These are phyloP conservation scores for Meles meles DNA, from an alignment of 2,113 vertebrate genomes.

Conservation along the genomic window DNA sequence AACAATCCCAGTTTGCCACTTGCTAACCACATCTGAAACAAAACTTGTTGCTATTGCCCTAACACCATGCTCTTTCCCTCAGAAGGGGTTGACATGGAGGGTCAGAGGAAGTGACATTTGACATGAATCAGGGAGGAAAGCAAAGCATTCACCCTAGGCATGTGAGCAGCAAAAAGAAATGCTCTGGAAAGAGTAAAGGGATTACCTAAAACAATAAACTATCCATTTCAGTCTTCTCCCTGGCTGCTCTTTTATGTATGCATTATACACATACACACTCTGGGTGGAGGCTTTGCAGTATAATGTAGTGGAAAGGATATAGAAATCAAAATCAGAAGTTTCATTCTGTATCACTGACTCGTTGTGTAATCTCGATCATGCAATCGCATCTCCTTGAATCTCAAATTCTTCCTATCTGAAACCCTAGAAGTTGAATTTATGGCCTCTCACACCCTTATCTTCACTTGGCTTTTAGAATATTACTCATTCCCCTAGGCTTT, in stretches of 20 bases:
- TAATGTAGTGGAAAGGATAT: not conserved
- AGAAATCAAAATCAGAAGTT: not conserved
- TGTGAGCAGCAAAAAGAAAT: not conserved
- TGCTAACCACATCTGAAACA: not conserved
- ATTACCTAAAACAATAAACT: too few species aligned
- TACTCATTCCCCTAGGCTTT: not conserved
- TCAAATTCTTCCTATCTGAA: not conserved
- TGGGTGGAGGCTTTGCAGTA: not conserved
- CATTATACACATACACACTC: not conserved
- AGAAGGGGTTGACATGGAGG: too few species aligned
- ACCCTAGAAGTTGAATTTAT: not conserved
- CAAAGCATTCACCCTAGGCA: too few species aligned
- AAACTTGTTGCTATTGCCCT: not conserved
- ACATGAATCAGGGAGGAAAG: not conserved
- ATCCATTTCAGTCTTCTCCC: not conserved
- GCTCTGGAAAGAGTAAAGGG: not conserved
- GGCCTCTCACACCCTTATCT: not conserved
- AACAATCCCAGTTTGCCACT: not conserved
- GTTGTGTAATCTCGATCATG: not conserved
- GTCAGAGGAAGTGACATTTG: not conserved
- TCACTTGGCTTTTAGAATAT: not conserved
- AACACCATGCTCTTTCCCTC: not conserved
- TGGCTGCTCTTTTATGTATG: not conserved
- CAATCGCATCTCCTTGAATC: not conserved
- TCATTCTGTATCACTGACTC: not conserved